phyloP scores from a whole-genome alignment of 2,888 invertebrate species.

The Diarsia brunnea region DNA sequence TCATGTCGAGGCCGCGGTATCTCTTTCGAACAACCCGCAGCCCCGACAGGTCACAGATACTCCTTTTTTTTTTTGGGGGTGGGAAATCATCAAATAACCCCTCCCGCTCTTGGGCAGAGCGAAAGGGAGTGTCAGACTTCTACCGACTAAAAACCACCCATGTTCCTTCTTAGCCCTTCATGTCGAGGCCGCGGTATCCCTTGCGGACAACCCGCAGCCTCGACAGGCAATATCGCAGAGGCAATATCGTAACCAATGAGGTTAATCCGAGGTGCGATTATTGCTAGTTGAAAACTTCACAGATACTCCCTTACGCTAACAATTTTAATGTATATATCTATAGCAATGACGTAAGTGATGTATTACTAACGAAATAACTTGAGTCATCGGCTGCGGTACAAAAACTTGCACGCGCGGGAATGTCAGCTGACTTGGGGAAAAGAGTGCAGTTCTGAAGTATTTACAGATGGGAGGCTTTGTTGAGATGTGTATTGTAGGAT shows the following conservation, averaged over 20 bases:
- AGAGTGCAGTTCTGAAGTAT: slow-evolving; percentile 7
- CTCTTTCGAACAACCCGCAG: no score
- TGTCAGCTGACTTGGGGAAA: slow-evolving; percentile 57
- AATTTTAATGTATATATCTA: slow-evolving; percentile 51
- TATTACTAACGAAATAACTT: slow-evolving; percentile 74
- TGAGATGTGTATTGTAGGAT: background rate
- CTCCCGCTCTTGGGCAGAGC: no score
- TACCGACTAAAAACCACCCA: no score
- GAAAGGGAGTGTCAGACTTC: no score
- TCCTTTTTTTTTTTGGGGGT: no score
- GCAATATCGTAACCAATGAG: slow-evolving; percentile 98
- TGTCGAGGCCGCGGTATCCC: no score
- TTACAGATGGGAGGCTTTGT: slow-evolving; percentile 13
- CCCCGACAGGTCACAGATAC: no score
- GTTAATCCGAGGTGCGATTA: slow-evolving; percentile 96
- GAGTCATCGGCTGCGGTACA: slow-evolving; percentile 76
- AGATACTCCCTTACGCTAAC: slow-evolving; percentile 10
- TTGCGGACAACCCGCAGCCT: no score
- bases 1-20: no score
- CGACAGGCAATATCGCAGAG: no score
- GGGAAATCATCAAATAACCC: no score
- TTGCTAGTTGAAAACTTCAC: slow-evolving; percentile 97
- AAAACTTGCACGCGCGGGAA: slow-evolving; percentile 83
- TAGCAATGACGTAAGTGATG: slow-evolving; percentile 48
- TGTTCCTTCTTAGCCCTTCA: no score